Percentiles rank a stretch among this genome's conserved stretches.
Evolutionary conservation across 2,888 invertebrate species (phyloP).

Genomic region (Caenorhabditis afra): DNA sequence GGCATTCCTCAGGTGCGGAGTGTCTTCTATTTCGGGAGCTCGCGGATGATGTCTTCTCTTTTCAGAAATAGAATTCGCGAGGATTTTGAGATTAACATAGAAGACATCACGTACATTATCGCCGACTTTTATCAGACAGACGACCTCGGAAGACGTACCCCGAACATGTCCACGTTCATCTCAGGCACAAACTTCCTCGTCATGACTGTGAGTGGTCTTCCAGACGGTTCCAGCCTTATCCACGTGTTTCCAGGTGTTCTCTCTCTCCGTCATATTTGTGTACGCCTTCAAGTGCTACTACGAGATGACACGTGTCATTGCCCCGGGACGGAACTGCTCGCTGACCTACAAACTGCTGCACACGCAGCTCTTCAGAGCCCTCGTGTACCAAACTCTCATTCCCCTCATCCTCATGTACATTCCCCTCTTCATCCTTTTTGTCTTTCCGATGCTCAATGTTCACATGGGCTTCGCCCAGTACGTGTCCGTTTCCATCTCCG

Average conservation of each 20-base stretch:
- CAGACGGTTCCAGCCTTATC: no score
- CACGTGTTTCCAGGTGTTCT: constrained; percentile 17
- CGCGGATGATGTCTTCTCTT: no score
- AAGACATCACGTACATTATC: constrained; percentile 36
- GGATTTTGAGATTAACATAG: constrained; percentile 28
- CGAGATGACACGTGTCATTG: constrained; percentile 31
- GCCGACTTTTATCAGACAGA: constrained; percentile 32
- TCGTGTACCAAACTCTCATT: constrained; percentile 35
- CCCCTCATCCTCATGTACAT: constrained; percentile 36
- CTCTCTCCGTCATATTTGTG: constrained; percentile 17
- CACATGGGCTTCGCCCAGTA: constrained; percentile 35
- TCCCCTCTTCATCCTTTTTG: constrained; percentile 30
- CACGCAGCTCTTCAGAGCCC: constrained; percentile 36
- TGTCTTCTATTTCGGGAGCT: neutral
- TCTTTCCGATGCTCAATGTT: constrained; percentile 37
- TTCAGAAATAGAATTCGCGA: constrained; percentile 13
- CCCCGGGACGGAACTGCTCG: constrained; percentile 19
- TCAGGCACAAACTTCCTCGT: constrained; percentile 31
- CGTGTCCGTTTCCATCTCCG: constrained; percentile 33
- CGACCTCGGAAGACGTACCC: neutral
- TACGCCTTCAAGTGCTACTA: constrained; percentile 40
- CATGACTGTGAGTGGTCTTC: constrained; percentile 22
- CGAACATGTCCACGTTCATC: constrained; percentile 11
- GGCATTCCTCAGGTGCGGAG: constrained; percentile 25
- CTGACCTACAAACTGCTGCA: constrained; percentile 34